Evolutionary conservation across 1,140 invertebrate species (phyloP), one percentile per base, ranked within the genome.

Genomic region (Diachasmimorpha longicaudata): DNA sequence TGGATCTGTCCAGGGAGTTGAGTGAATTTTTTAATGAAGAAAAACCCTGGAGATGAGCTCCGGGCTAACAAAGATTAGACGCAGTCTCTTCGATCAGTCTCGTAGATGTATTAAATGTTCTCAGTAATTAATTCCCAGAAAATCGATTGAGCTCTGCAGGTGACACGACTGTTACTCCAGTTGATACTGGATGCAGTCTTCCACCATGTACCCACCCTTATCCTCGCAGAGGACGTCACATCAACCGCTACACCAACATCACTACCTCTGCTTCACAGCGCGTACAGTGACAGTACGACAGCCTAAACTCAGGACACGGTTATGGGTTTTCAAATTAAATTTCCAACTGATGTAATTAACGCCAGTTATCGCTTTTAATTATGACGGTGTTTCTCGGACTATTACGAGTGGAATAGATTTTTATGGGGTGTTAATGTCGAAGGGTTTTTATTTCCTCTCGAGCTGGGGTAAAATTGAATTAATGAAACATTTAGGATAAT

Each of bases 331-430:
- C 39, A 44, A 44, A 70, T 70, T 42, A 44, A 70, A 70, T 70
- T 70, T 46, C 68, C 39, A 63, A 23, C 58, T 63, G 58, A 63
- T 23, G 58, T 63, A 63, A 63, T 63, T 63, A 63, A 63, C 58
- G 58, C 58, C 23, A 63, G 58, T 63, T 31, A 63, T 63, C 58
- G 23, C 58, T 63, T 63, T 25, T 25, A 23, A 63, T 63, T 63
- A 63, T 63, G 21, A 23, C 19, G 48, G n/a, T 31, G 23, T 63
- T 25, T 63, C 58, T 13, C 58, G 14, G 14, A 52, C 48, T 52
- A 52, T 52, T 52, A 52, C 16, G 48, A 16, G 48, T 6, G 13
- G 48, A 52, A 16, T 52, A 13, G 14, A 19, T 52, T 52, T n/a
- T 52, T 52, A 52, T 16, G 48, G n/a, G 48, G 48, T 42, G 9